A percentile compares a stretch with the other conserved stretches of the same genome.
phyloP scores from a whole-genome alignment of 2,113 vertebrate genomes.

The Microcebus tavaratra region DNA sequence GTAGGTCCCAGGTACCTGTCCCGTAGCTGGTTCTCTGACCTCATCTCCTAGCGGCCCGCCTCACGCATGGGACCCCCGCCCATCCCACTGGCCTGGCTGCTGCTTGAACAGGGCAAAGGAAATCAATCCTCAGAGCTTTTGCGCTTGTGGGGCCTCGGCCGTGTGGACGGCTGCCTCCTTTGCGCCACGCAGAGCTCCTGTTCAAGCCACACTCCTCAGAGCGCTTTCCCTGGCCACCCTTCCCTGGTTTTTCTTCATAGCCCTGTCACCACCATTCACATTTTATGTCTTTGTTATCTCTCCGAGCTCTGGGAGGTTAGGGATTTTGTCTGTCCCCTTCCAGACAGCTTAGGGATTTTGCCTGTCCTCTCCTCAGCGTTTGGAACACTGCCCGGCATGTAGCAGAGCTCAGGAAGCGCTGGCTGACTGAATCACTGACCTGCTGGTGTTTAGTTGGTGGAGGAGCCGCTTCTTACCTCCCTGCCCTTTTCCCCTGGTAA shows the following conservation, averaged over 20 bases:
- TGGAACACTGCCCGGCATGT: background rate
- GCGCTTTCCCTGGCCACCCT: background rate
- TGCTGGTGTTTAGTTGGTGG: background rate
- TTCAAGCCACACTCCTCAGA: background rate
- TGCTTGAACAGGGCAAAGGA: fast-evolving
- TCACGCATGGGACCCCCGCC: background rate
- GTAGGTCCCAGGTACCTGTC: fast-evolving
- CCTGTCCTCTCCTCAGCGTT: background rate
- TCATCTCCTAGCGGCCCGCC: no score
- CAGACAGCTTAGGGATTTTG: background rate
- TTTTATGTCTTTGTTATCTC: background rate
- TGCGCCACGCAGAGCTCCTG: background rate
- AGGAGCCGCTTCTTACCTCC: background rate
- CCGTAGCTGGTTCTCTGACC: fast-evolving
- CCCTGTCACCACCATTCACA: no score
- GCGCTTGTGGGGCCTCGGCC: background rate
- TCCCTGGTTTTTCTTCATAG: background rate
- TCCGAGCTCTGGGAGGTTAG: background rate
- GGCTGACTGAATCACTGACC: background rate
- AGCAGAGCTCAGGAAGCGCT: background rate
- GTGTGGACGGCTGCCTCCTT: fast-evolving
- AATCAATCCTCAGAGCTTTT: background rate
- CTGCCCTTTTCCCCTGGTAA: background rate
- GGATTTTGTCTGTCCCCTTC: background rate
- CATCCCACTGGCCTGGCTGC: background rate